Conservation (phyloP, 1,140 invertebrate genomes). For the Nephotettix cincticeps region DNA sequence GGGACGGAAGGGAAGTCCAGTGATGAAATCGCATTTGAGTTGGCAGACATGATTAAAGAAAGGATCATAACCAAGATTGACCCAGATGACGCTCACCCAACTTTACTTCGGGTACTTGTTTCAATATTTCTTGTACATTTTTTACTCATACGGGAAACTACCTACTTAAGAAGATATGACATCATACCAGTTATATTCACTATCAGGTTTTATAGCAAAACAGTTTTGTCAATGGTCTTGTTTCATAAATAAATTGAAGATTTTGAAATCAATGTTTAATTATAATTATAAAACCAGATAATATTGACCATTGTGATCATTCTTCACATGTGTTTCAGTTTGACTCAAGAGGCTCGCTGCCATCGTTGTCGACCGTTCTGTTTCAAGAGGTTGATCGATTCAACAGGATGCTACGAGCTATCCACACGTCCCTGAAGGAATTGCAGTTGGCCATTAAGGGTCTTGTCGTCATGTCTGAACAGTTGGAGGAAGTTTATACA, state of each 20-base stretch:
- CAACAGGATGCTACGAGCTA: conserved; percentile 69
- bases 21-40: conserved; percentile 71
- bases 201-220: too few relatives aligned
- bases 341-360: conserved; percentile 66
- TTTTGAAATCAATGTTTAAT: neutral
- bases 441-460: conserved; percentile 82
- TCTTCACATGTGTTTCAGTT: conserved; percentile 31
- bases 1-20: conserved; percentile 62
- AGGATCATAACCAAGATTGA: conserved; percentile 59
- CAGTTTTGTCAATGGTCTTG: too few relatives aligned
- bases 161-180: too few relatives aligned
- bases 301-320: neutral
- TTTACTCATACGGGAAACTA: too few relatives aligned
- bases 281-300: neutral
- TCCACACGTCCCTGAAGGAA: conserved; percentile 70
- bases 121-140: neutral
- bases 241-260: neutral
- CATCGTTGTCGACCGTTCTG: conserved; percentile 80
- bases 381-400: conserved; percentile 84
- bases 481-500: conserved; percentile 75
- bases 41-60: conserved; percentile 62
- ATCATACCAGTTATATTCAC: too few relatives aligned
- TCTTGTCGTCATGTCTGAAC: conserved; percentile 85
- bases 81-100: conserved; percentile 54
- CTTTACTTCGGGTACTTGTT: conserved; percentile 52